These are phyloP conservation scores for Coremacera marginata DNA, from an alignment of 2,888 invertebrate genomes.

Conservation along the genomic window DNA sequence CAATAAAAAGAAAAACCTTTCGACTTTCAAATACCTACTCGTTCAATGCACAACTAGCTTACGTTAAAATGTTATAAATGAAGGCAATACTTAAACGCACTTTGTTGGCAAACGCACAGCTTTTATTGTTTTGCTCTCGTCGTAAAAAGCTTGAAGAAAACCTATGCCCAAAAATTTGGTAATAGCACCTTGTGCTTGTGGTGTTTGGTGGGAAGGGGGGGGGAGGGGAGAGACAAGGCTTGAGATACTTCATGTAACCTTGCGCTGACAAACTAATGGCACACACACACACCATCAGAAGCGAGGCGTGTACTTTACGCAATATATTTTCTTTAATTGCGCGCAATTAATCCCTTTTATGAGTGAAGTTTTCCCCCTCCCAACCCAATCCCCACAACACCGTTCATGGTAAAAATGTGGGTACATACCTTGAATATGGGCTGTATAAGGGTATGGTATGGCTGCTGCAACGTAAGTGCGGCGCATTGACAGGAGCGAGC, in stretches of 20 bases:
- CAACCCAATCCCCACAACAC: not conserved
- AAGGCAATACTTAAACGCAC: not conserved
- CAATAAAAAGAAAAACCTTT: too few species aligned
- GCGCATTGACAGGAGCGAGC: not conserved
- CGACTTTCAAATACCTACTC: not conserved
- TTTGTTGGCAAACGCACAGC: too few species aligned
- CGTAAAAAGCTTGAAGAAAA: too few species aligned
- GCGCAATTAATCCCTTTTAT: slow-evolving; percentile 66
- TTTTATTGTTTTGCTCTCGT: too few species aligned
- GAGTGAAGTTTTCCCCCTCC: slow-evolving; percentile 41
- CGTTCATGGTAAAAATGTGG: not conserved
- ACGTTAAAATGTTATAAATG: not conserved
- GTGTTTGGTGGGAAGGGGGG: not conserved
- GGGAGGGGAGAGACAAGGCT: not conserved
- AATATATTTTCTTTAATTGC: slow-evolving; percentile 66
- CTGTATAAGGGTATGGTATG: not conserved
- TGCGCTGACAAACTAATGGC: too few species aligned
- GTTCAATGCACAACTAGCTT: not conserved
- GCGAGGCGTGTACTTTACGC: slow-evolving; percentile 33
- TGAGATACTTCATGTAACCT: too few species aligned
- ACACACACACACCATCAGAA: not conserved
- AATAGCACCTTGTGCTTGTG: not conserved
- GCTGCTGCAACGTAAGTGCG: not conserved
- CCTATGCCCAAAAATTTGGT: not conserved
- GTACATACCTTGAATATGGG: not conserved